Percentiles rank a stretch among this genome's conserved stretches.
Conservation (phyloP, 2,113 vertebrate genomes). For the Myotis lucifugus region DNA sequence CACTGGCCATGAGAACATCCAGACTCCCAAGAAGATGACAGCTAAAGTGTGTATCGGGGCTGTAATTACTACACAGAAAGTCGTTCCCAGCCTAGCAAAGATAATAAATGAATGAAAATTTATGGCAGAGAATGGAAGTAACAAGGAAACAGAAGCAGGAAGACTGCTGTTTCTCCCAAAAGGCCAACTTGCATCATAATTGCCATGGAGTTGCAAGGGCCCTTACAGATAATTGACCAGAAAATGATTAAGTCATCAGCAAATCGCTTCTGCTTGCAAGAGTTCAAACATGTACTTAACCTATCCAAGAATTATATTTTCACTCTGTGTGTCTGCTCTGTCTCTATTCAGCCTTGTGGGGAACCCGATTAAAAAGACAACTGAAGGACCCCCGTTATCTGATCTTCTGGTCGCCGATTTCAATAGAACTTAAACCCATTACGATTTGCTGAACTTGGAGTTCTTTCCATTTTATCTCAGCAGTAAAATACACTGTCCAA, state of each 20-base stretch:
- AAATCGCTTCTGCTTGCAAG: constrained; percentile 96
- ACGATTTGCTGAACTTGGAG: constrained; percentile 94
- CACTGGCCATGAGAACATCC: constrained; percentile 88
- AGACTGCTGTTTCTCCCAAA: constrained; percentile 92
- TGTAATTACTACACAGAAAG: constrained; percentile 92
- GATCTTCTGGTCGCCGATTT: constrained; percentile 95
- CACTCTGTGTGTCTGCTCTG: constrained; percentile 93
- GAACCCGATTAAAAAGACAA: constrained; percentile 92
- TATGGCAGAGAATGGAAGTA: constrained; percentile 90
- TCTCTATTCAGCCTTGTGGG: constrained; percentile 92
- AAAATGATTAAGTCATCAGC: constrained; percentile 99
- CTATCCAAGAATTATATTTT: constrained; percentile 99
- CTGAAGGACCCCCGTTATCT: constrained; percentile 94
- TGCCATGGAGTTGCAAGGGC: constrained; percentile 91
- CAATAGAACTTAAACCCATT: constrained; percentile 99
- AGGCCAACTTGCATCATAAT: constrained; percentile 93
- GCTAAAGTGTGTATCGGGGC: constrained; percentile 87
- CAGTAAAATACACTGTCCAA: constrained; percentile 97
- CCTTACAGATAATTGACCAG: constrained; percentile 99
- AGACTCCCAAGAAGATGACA: constrained; percentile 89
- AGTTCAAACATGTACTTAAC: constrained; percentile 99
- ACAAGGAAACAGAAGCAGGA: constrained; percentile 91
- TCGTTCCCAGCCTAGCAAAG: constrained; percentile 90
- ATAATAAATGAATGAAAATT: constrained; percentile 93
- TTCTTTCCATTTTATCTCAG: constrained; percentile 93